Evolutionary conservation across 2,113 vertebrate species (phyloP).

Genomic region (Butorides virescens): DNA sequence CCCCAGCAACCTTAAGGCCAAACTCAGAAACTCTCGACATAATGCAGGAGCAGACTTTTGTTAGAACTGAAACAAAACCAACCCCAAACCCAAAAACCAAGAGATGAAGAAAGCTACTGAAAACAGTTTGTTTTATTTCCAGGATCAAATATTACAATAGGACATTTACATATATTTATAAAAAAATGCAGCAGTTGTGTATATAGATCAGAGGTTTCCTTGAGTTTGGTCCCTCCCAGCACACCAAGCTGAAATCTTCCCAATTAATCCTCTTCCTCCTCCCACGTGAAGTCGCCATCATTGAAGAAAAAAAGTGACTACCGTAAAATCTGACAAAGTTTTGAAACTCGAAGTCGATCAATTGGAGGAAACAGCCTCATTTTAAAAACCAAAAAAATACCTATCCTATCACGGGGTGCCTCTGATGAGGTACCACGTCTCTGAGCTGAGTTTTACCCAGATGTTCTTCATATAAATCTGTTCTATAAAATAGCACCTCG

Average conservation of each 20-base stretch:
- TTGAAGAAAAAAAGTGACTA: constrained; percentile 61
- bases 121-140: constrained; percentile 81
- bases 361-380: constrained; percentile 4
- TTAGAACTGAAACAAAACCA: neutral
- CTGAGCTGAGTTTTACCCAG: neutral
- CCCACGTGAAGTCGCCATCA: constrained; percentile 28
- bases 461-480: neutral
- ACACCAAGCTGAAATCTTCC: constrained; percentile 74
- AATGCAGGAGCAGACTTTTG: neutral
- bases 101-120: constrained; percentile 64
- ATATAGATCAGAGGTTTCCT: constrained; percentile 82
- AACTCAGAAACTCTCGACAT: neutral
- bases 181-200: constrained; percentile 84
- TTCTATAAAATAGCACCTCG: constrained; percentile 26
- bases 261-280: constrained; percentile 52
- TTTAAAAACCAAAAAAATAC: neutral
- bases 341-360: constrained; percentile 38
- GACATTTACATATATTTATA: constrained; percentile 86
- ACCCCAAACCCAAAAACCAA: neutral
- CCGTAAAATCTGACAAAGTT: constrained; percentile 55
- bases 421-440: neutral
- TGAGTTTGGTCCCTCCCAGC: constrained; percentile 82
- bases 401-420: neutral
- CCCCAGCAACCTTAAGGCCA: neutral
- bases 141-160: constrained; percentile 85